phyloP scores from a whole-genome alignment of 2,888 invertebrate species.

The Nasonovia ribisnigri region DNA sequence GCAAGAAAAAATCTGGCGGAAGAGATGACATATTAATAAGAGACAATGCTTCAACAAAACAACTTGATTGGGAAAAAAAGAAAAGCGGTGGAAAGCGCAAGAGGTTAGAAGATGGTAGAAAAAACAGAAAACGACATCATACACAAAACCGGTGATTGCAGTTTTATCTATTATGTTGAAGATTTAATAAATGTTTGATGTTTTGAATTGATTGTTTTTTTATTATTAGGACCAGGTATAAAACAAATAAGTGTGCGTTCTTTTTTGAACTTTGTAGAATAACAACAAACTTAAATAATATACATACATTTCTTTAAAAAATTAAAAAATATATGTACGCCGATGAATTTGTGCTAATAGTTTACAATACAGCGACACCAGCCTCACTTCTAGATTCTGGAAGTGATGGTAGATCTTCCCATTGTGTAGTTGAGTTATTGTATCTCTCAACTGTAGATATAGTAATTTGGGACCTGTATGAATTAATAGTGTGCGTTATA shows the following conservation, averaged over 20 bases:
- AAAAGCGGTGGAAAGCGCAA: constrained; percentile 59
- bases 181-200: constrained; percentile 45
- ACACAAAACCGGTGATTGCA: constrained; percentile 15
- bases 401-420: constrained; percentile 84
- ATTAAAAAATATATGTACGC: constrained; percentile 33
- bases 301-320: constrained; percentile 3
- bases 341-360: constrained; percentile 31
- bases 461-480: constrained; percentile 87
- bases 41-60: constrained; percentile 83
- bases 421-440: constrained; percentile 82
- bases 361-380: constrained; percentile 82
- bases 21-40: constrained; percentile 80
- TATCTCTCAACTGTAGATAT: constrained; percentile 87
- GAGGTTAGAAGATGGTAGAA: constrained; percentile 54
- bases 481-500: constrained; percentile 83
- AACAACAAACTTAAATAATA: constrained; percentile 37
- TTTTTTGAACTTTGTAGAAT: constrained; percentile 14
- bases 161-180: constrained; percentile 35
- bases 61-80: constrained; percentile 86
- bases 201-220: constrained; percentile 50
- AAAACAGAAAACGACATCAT: constrained; percentile 53
- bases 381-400: constrained; percentile 90
- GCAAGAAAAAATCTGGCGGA: constrained; percentile 78
- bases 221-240: constrained; percentile 40
- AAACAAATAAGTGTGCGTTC: constrained; percentile 57